Percentiles rank a stretch among this genome's conserved stretches.
Conservation (phyloP, 2,888 invertebrate genomes). For the Volucella bombylans region DNA sequence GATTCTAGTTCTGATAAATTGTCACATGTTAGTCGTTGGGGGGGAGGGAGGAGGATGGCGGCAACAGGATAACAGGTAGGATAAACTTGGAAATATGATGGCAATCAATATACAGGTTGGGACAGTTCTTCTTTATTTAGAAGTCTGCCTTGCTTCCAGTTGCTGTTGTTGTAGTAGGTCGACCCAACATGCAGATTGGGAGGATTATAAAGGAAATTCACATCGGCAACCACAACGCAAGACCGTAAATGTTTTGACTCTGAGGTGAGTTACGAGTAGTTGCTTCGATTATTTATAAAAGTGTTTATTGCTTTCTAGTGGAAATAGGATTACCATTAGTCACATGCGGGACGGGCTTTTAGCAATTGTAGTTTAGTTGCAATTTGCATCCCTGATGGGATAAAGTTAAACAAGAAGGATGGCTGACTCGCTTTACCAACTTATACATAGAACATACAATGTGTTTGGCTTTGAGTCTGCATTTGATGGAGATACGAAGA, state of each 20-base stretch:
- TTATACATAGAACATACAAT: too few species aligned
- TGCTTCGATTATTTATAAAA: conserved; percentile 38
- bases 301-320: conserved; percentile 1
- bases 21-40: conserved; percentile 36
- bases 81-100: conserved; percentile 71
- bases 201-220: conserved; percentile 54
- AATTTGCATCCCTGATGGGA: too few species aligned
- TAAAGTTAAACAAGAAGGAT: too few species aligned
- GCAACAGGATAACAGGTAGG: conserved; percentile 50
- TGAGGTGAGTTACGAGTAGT: conserved; percentile 54
- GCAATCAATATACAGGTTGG: conserved; percentile 65
- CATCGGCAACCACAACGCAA: conserved; percentile 7
- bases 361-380: too few species aligned
- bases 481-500: too few species aligned
- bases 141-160: neutral
- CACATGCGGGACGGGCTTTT: neutral
- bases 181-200: too few species aligned
- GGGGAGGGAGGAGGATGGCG: neutral
- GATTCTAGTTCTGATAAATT: conserved; percentile 72
- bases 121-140: conserved; percentile 49
- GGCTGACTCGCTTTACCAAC: too few species aligned
- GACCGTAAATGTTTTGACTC: conserved; percentile 70
- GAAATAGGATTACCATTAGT: conserved; percentile 8
- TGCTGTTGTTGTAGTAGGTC: conserved; percentile 3
- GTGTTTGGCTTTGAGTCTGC: too few species aligned